Evolutionary conservation across 2,888 invertebrate species (phyloP), one percentile per base, ranked within the genome.

Genomic region (Physocephala rufipes): DNA sequence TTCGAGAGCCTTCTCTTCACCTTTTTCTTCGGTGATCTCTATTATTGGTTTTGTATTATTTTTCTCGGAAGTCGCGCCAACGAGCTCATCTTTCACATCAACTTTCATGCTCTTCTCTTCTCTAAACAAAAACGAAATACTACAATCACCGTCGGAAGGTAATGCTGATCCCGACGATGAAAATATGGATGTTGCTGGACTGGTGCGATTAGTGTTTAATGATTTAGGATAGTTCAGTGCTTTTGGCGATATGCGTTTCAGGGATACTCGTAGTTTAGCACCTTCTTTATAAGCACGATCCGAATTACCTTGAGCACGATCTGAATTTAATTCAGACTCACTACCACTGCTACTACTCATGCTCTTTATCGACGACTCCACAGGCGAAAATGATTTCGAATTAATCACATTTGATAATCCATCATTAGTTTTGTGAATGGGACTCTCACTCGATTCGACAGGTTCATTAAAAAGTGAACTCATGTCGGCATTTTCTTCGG

Each of bases 241-340:
- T 65, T 12, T 74, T 73, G 72, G 79, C 45, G 19, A 70, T 63
- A 5, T 79, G 1, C 82, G 80, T 30, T 81, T 82, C 0, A 82
- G n/a, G 0, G 73, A 72, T 9, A 82, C 78, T 2, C 77, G 76
- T 21, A 82, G 51, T 26, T 78, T 82, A 13, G 74, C 74, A 47
- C 74, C 73, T 4, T 74, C 64, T 15, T 74, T 74, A 51, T 76
- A 75, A 3, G 70, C 63, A 45, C 70, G 77, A 4, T 4, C 9
- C 36, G 36, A n/a, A n/a, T n/a, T n/a, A 26, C 65, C 74, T 12
- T 26, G 63, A 63, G 75, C 75, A 71, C 24, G 67, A 30, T 69
- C 74, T 4, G 78, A 78, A 28, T 75, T 75, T 21, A 77, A 76
- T 64, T 80, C 79, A 2, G 79, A 81, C 58, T 80, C 79, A 0